These are phyloP conservation scores for Fregetta grallaria DNA, from an alignment of 2,113 vertebrate genomes.

Conservation along the genomic window DNA sequence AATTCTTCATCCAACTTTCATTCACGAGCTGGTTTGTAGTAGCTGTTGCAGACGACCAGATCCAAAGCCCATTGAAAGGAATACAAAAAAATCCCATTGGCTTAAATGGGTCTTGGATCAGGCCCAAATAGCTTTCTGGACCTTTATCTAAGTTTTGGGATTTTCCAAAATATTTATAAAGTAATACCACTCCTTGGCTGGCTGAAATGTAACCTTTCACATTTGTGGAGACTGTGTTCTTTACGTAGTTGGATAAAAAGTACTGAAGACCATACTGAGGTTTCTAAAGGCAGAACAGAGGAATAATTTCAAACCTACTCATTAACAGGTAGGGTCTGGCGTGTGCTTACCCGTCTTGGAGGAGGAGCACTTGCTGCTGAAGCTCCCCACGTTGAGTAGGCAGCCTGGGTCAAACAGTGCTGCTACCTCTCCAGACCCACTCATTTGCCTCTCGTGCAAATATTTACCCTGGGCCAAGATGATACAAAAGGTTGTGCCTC, in stretches of 20 bases:
- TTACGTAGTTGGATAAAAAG: neutral
- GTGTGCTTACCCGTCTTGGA: neutral
- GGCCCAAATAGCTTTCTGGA: neutral
- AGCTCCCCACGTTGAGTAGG: neutral
- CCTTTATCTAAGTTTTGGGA: neutral
- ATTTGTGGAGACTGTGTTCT: neutral
- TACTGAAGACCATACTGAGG: neutral
- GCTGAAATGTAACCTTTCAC: neutral
- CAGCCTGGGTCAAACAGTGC: neutral
- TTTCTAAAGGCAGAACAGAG: neutral
- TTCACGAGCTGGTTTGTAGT: neutral
- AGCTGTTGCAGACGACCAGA: neutral
- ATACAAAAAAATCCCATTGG: neutral
- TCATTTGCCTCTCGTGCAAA: neutral
- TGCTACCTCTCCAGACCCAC: neutral
- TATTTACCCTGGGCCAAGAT: neutral
- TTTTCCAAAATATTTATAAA: neutral
- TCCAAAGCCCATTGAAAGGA: neutral
- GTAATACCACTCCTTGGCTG: neutral
- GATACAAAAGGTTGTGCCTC: neutral
- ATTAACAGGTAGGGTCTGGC: neutral
- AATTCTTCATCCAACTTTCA: slow-evolving; percentile 54
- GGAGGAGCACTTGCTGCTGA: neutral
- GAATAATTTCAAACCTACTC: neutral
- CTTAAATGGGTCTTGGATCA: neutral